Percentiles rank a stretch among this genome's conserved stretches.
Evolutionary conservation across 2,888 invertebrate species (phyloP).

Genomic region (Thecocarcelia acutangulata): DNA sequence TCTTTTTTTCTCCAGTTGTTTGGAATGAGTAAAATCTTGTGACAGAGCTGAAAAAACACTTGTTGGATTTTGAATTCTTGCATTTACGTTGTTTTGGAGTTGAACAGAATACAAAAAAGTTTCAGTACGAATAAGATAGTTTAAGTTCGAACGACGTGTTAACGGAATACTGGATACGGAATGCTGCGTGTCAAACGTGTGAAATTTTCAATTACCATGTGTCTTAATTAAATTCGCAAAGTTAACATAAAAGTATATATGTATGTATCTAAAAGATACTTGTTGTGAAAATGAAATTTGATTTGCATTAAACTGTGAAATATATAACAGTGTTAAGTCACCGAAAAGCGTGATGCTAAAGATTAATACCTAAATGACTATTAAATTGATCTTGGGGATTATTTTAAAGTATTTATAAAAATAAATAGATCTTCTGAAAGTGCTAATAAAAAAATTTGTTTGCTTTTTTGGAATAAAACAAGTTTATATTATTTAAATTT

Average conservation of each 20-base stretch:
- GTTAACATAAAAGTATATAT: not conserved
- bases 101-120: conserved; percentile 24
- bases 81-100: conserved; percentile 43
- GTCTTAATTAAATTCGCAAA: not conserved
- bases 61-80: conserved; percentile 56
- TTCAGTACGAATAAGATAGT: conserved; percentile 75
- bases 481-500: too few relatives aligned
- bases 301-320: too few relatives aligned
- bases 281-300: conserved; percentile 37
- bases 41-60: too few relatives aligned
- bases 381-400: too few relatives aligned
- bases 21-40: conserved; percentile 24
- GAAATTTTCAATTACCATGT: conserved; percentile 29
- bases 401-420: too few relatives aligned
- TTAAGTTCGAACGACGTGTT: conserved; percentile 74
- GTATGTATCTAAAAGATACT: conserved; percentile 38
- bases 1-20: conserved; percentile 44
- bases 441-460: too few relatives aligned
- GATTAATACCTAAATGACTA: too few relatives aligned
- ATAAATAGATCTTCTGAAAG: too few relatives aligned
- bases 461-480: too few relatives aligned
- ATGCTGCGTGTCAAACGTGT: conserved; percentile 12
- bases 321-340: too few relatives aligned
- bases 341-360: too few relatives aligned
- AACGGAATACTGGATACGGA: conserved; percentile 57